Percentiles rank a stretch among this genome's conserved stretches.
phyloP scores from a whole-genome alignment of 2,113 vertebrate species.

The Fregetta grallaria region DNA sequence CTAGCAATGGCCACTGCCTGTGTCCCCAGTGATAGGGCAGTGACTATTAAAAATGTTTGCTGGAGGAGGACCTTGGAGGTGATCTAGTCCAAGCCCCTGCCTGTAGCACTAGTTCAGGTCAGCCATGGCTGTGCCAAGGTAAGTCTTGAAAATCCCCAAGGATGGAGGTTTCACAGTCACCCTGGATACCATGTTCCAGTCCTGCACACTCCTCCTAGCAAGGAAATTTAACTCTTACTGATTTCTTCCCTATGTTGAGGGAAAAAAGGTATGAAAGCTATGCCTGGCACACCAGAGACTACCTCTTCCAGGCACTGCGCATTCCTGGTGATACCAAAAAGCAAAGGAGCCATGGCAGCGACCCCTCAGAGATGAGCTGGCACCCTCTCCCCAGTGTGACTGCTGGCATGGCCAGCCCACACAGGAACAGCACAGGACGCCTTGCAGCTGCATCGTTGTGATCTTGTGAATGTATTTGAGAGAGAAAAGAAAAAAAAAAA shows the following conservation, averaged over 20 bases:
- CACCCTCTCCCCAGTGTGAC: neutral
- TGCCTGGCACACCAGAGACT: neutral
- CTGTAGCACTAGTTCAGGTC: neutral
- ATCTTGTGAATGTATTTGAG: slow-evolving; percentile 6
- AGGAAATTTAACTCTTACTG: neutral
- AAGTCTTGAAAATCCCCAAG: neutral
- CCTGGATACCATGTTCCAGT: neutral
- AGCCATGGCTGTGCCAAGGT: neutral
- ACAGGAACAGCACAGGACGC: neutral
- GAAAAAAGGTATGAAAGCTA: neutral
- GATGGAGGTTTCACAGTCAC: neutral
- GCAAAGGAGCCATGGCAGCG: fast-evolving
- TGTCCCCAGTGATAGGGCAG: neutral
- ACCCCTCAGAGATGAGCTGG: neutral
- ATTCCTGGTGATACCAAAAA: neutral
- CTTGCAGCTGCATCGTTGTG: neutral
- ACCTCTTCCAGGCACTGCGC: neutral
- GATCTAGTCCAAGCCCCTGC: neutral
- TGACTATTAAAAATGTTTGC: neutral
- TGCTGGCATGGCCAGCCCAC: neutral
- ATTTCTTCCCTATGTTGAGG: neutral
- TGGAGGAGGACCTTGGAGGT: neutral
- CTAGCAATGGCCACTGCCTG: neutral
- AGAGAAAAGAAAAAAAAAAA: neutral
- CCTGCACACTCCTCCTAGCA: neutral